Evolutionary conservation across 2,888 invertebrate genomes (phyloP).

Genomic region (Microchrysa polita): DNA sequence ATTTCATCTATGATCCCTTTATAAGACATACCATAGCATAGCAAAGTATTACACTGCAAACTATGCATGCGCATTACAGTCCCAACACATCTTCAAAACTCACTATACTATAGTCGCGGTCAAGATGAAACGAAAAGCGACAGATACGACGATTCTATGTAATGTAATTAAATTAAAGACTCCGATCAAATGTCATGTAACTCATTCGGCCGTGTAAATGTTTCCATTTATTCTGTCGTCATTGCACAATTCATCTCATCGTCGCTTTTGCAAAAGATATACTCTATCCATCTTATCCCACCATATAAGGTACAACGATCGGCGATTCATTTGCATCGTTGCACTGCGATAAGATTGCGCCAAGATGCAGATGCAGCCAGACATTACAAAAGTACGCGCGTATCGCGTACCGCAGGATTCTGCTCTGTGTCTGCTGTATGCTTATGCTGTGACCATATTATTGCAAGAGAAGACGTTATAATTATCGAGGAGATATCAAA

Average conservation of each 20-base stretch:
- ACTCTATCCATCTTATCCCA: background rate
- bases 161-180: slow-evolving; percentile 49
- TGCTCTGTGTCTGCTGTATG: no score
- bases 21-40: no score
- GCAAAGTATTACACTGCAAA: no score
- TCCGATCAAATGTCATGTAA: slow-evolving; percentile 48
- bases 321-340: no score
- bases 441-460: no score
- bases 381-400: background rate
- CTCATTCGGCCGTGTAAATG: slow-evolving; percentile 47
- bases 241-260: slow-evolving; percentile 14
- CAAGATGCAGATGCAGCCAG: background rate
- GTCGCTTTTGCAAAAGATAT: slow-evolving; percentile 1
- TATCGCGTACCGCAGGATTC: no score
- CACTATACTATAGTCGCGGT: slow-evolving; percentile 45
- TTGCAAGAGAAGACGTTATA: slow-evolving; percentile 15
- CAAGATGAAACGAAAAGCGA: slow-evolving; percentile 44
- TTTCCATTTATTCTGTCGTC: slow-evolving; percentile 45
- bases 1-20: no score
- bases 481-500: background rate
- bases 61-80: no score
- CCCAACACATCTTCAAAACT: no score
- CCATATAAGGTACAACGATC: no score
- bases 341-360: no score
- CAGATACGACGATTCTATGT: slow-evolving; percentile 31